A percentile compares a stretch with the other conserved stretches of the same genome.
Conservation (phyloP, 2,888 invertebrate species). For the Alsophila aescularia region DNA sequence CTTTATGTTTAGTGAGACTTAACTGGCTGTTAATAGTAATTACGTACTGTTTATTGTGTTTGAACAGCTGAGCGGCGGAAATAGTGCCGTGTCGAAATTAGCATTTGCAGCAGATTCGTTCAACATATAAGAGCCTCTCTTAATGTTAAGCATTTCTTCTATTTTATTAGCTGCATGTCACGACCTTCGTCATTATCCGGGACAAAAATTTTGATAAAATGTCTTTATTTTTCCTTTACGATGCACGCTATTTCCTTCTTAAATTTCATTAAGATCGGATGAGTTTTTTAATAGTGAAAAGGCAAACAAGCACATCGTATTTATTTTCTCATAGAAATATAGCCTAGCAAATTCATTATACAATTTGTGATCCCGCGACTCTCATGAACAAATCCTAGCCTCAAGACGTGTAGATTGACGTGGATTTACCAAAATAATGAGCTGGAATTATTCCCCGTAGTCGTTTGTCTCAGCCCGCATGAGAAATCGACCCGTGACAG, state of each 20-base stretch:
- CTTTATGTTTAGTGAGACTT: conserved; percentile 3
- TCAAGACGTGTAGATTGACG: neutral
- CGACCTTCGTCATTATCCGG: too few species aligned
- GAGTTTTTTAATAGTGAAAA: too few species aligned
- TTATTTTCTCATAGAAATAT: too few species aligned
- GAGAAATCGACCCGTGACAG: neutral
- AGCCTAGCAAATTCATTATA: too few species aligned
- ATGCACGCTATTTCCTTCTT: too few species aligned
- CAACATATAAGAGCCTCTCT: too few species aligned
- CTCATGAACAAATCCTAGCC: neutral
- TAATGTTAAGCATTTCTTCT: too few species aligned
- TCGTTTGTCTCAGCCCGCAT: neutral
- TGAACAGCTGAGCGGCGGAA: conserved; percentile 3
- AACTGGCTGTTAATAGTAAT: neutral
- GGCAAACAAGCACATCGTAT: too few species aligned
- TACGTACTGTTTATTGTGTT: conserved; percentile 8
- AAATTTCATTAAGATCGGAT: too few species aligned
- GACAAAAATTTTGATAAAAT: too few species aligned
- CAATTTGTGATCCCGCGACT: neutral
- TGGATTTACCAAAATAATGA: neutral
- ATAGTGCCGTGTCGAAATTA: neutral
- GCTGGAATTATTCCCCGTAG: neutral
- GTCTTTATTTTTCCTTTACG: too few species aligned
- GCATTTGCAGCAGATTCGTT: neutral
- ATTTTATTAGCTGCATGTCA: too few species aligned